Percentiles rank a stretch among this genome's conserved stretches.
Evolutionary conservation across 2,113 vertebrate genomes (phyloP).

Genomic region (Podilymbus podiceps): DNA sequence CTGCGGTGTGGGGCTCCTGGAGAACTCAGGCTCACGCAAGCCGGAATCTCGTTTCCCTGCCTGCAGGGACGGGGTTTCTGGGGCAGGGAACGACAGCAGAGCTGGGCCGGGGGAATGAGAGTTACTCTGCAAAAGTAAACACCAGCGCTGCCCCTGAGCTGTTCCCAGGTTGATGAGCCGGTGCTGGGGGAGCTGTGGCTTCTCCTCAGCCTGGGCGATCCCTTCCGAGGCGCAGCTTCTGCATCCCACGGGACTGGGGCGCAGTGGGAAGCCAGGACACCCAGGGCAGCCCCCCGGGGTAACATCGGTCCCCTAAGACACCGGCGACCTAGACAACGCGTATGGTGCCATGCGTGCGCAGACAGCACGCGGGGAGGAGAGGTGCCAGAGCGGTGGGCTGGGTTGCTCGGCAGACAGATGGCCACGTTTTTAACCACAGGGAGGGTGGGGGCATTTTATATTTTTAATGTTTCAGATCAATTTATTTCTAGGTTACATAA

Average conservation of each 20-base stretch:
- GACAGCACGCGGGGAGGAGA: conserved; percentile 12
- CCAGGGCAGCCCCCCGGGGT: neutral
- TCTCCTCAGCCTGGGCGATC: neutral
- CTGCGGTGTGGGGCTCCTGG: accelerated
- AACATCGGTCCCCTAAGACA: neutral
- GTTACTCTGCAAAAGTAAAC: neutral
- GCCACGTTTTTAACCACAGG: neutral
- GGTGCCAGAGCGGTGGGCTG: conserved; percentile 37
- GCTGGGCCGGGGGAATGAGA: neutral
- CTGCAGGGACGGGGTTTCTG: neutral
- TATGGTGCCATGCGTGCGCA: neutral
- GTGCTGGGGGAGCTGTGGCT: neutral
- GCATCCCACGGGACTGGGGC: neutral
- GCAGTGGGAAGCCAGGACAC: neutral
- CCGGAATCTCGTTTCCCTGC: neutral
- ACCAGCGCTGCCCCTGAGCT: neutral
- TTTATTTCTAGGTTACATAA: conserved; percentile 45
- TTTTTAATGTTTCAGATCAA: conserved; percentile 29
- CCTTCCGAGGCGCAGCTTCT: neutral
- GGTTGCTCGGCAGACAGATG: conserved; percentile 23
- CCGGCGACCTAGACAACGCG: neutral
- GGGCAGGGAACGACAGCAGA: neutral
- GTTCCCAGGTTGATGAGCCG: neutral
- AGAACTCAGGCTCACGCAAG: neutral
- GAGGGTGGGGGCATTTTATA: neutral